Conservation (phyloP, 2,888 invertebrate species). For the Leptinotarsa haldemani region DNA sequence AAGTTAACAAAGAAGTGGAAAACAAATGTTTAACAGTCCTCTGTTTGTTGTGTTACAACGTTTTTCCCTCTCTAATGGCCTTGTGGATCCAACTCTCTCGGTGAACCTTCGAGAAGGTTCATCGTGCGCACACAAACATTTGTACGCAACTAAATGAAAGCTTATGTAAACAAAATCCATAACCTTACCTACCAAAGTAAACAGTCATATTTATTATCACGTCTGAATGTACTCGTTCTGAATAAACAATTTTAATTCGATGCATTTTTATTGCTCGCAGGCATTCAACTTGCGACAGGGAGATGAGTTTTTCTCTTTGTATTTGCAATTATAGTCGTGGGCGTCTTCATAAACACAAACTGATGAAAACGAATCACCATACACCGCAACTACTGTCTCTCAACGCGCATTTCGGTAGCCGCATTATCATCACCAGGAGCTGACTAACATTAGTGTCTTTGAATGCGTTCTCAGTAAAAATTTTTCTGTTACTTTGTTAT, state of each 20-base stretch:
- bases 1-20: not conserved
- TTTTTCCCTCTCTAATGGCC: not conserved
- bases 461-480: too few relatives aligned
- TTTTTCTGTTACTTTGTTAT: too few relatives aligned
- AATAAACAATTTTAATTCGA: slow-evolving; percentile 9
- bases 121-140: slow-evolving; percentile 7
- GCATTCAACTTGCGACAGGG: not conserved
- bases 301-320: too few relatives aligned
- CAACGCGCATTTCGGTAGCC: too few relatives aligned
- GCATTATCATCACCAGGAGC: too few relatives aligned
- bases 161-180: slow-evolving; percentile 16
- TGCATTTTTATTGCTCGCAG: slow-evolving; percentile 9
- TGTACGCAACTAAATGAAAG: slow-evolving; percentile 13
- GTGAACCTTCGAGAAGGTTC: slow-evolving; percentile 16
- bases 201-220: slow-evolving; percentile 14
- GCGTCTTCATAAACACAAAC: too few relatives aligned
- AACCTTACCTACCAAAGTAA: slow-evolving; percentile 19
- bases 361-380: too few relatives aligned
- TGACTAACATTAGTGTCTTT: too few relatives aligned
- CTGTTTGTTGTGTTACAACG: not conserved
- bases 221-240: slow-evolving; percentile 9
- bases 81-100: not conserved
- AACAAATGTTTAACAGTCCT: not conserved
- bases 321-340: too few relatives aligned
- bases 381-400: too few relatives aligned